phyloP scores from a whole-genome alignment of 2,113 vertebrate genomes.

The Onychostruthus taczanowskii region DNA sequence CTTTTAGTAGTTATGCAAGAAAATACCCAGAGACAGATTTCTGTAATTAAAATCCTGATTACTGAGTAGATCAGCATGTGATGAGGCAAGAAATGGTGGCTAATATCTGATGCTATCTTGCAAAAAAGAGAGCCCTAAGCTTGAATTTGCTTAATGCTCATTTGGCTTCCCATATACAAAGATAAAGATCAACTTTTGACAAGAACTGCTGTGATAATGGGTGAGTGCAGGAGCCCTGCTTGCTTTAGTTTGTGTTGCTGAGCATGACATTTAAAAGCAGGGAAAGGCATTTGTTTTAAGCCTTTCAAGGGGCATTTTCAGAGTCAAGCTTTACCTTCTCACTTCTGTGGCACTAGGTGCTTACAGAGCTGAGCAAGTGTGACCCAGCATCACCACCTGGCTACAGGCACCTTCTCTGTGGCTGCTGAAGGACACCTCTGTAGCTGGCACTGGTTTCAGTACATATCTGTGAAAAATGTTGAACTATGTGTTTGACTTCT shows the following conservation, averaged over 20 bases:
- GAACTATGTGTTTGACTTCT: neutral
- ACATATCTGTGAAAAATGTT: neutral
- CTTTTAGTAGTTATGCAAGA: slow-evolving; percentile 34
- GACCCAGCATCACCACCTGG: neutral
- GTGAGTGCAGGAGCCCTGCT: neutral
- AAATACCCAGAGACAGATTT: slow-evolving; percentile 49
- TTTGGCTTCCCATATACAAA: slow-evolving; percentile 12
- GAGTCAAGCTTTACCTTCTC: neutral
- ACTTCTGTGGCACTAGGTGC: neutral
- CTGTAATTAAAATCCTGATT: slow-evolving; percentile 63
- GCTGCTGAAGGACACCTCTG: neutral
- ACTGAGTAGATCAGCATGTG: slow-evolving; percentile 38
- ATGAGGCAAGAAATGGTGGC: slow-evolving; percentile 50
- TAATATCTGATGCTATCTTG: slow-evolving; percentile 61
- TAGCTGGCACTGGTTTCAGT: neutral
- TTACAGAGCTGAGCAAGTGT: neutral
- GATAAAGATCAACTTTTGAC: slow-evolving; percentile 51
- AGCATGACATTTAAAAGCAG: neutral
- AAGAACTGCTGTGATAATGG: neutral
- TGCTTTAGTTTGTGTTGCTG: neutral
- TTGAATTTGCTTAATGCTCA: slow-evolving; percentile 58
- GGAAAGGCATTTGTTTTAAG: neutral
- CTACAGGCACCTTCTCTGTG: neutral
- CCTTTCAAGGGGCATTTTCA: neutral
- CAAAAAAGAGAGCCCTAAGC: slow-evolving; percentile 37